Evolutionary conservation across 2,113 vertebrate species (phyloP), one percentile per base, ranked within the genome.

Genomic region (Oreotrochilus melanogaster): DNA sequence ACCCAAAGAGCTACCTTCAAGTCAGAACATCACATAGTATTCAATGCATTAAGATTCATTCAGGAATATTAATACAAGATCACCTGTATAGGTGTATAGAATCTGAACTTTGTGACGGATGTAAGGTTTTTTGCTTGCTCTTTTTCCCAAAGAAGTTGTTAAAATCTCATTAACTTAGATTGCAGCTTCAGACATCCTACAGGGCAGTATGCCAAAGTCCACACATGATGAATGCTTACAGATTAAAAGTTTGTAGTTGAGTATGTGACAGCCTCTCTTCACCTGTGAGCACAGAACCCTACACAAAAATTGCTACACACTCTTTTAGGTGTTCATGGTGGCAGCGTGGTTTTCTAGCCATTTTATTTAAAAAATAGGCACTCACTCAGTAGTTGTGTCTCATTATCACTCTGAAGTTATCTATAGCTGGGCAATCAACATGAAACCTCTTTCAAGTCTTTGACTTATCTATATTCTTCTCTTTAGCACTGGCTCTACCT

Each of bases 271-370:
- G 16, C 54, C 72, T 24, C 14, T 33, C 47, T 62, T 79, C 24
- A 80, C 62, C 85, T 74, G 56, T 54, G 43, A 76, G 39, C 30
- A 37, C 21, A 30, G 9, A 54, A 78, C 50, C 67, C 75, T 39
- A 22, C 24, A 35, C 25, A 58, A 91, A 92, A 92, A 81, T 57
- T 56, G 7, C 24, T 37, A 25, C 54, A 94, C 88, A 96, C 80
- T 88, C 96, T 96, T 92, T 51, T 78, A 89, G 88, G 79, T 78
- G 93, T 98, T 97, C 97, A 87, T 72, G 89, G 91, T 92, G 78
- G 90, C 31, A 19, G 48, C n/a, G 78, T 27, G 37, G 54, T 87
- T 95, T 96, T 92, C 91, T 89, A 93, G 66, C 10, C 13, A 45
- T 67, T 82, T 74, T 37, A 37, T 80, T 35, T 39, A 30, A 51